These are phyloP conservation scores for Acronicta alni DNA, from an alignment of 2,888 invertebrate species.

Conservation along the genomic window DNA sequence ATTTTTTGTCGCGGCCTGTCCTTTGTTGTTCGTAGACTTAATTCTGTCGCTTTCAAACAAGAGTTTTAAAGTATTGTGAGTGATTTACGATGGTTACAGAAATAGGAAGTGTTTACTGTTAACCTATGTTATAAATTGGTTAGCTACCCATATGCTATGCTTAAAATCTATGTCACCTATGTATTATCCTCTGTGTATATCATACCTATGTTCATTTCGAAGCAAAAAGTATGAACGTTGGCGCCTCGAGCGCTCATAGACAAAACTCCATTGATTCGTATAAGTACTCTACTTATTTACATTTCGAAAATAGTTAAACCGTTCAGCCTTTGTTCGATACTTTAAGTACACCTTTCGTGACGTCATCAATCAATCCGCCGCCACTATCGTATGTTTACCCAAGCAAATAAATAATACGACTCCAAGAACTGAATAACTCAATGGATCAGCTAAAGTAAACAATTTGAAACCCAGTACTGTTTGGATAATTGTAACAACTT, in stretches of 20 bases:
- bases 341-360: constrained; percentile 54
- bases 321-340: constrained; percentile 27
- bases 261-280: constrained; percentile 21
- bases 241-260: constrained; percentile 4
- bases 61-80: constrained; percentile 42
- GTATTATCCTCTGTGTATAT: too few species aligned
- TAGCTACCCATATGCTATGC: too few species aligned
- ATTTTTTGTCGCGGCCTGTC: constrained; percentile 78
- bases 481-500: constrained; percentile 3
- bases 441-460: constrained; percentile 74
- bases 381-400: constrained; percentile 67
- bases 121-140: not conserved
- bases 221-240: not conserved
- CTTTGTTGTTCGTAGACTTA: constrained; percentile 71
- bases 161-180: too few species aligned
- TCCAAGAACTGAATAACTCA: constrained; percentile 67
- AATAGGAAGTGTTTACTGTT: constrained; percentile 19
- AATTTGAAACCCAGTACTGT: constrained; percentile 41
- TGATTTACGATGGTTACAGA: constrained; percentile 37
- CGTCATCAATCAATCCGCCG: constrained; percentile 65
- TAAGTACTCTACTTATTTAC: too few species aligned
- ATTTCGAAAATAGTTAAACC: constrained; percentile 25
- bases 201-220: not conserved
- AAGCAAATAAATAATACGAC: constrained; percentile 74
- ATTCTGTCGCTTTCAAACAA: constrained; percentile 48